Conservation (phyloP, 2,888 invertebrate genomes). For the Oconnorella tubifera region DNA sequence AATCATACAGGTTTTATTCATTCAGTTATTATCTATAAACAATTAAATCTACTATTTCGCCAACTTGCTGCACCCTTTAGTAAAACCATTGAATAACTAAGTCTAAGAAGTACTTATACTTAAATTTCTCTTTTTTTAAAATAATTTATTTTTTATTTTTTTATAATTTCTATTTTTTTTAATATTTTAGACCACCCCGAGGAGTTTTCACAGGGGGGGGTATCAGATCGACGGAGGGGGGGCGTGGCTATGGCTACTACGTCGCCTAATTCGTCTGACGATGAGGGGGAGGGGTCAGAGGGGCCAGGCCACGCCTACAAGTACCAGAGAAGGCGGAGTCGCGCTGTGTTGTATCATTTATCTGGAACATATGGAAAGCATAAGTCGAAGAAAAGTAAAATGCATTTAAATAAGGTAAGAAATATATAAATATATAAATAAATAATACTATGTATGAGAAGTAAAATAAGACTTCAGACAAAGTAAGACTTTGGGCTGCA, state of each 20-base stretch:
- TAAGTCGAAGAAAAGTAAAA: slow-evolving; percentile 78
- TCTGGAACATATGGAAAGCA: slow-evolving; percentile 90
- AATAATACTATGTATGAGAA: too few species aligned
- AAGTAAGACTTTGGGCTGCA: too few species aligned
- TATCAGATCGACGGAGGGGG: neutral
- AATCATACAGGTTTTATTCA: too few species aligned
- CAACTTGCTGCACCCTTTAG: too few species aligned
- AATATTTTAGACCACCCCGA: neutral
- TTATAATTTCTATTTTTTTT: neutral
- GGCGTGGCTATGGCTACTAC: slow-evolving; percentile 3
- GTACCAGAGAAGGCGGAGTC: slow-evolving; percentile 84
- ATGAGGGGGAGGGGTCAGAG: slow-evolving; percentile 14
- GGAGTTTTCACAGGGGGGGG: slow-evolving; percentile 1
- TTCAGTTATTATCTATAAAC: too few species aligned
- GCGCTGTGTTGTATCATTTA: slow-evolving; percentile 92
- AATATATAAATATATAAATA: too few species aligned
- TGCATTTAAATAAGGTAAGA: slow-evolving; percentile 93
- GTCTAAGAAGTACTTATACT: too few species aligned
- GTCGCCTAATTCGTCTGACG: too few species aligned
- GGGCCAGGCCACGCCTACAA: slow-evolving; percentile 58
- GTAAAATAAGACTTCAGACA: too few species aligned
- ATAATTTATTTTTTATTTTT: neutral
- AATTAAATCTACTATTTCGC: too few species aligned
- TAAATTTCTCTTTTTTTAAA: neutral
- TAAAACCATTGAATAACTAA: too few species aligned